Evolutionary conservation across 2,888 invertebrate species (phyloP).

Genomic region (Stenodema calcarata): DNA sequence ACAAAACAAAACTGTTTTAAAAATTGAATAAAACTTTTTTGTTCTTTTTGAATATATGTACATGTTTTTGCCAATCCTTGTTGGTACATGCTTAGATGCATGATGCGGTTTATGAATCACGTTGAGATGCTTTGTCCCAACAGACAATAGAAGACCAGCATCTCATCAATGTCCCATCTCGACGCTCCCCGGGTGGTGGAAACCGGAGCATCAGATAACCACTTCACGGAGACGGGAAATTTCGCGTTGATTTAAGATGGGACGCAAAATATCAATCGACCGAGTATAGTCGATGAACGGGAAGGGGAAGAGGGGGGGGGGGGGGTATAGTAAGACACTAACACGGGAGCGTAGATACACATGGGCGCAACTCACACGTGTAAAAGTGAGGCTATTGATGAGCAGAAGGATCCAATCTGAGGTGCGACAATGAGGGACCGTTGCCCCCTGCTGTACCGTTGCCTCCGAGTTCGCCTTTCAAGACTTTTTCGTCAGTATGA

Average conservation of each 20-base stretch:
- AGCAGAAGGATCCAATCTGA: not conserved
- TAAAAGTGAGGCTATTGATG: constrained; percentile 10
- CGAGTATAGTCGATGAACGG: not conserved
- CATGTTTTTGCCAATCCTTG: too few relatives aligned
- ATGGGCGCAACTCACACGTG: not conserved
- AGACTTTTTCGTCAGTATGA: not conserved
- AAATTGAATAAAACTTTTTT: too few relatives aligned
- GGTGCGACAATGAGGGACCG: constrained; percentile 20
- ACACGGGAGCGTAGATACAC: not conserved
- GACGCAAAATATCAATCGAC: not conserved
- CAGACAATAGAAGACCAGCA: not conserved
- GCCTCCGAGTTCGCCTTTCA: not conserved
- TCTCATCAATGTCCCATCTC: not conserved
- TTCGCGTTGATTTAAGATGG: not conserved
- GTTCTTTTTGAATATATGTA: too few relatives aligned
- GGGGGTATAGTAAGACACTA: not conserved
- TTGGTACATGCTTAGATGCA: too few relatives aligned
- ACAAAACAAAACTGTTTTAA: too few relatives aligned
- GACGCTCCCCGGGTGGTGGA: not conserved
- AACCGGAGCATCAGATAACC: not conserved
- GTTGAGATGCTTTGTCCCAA: not conserved
- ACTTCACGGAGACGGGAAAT: not conserved
- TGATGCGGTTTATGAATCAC: not conserved
- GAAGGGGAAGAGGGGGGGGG: not conserved
- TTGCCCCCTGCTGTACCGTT: constrained; percentile 21